Base-by-base conservation (phyloP, 2,113 vertebrate species). In the Takifugu bimaculatus region DNA sequence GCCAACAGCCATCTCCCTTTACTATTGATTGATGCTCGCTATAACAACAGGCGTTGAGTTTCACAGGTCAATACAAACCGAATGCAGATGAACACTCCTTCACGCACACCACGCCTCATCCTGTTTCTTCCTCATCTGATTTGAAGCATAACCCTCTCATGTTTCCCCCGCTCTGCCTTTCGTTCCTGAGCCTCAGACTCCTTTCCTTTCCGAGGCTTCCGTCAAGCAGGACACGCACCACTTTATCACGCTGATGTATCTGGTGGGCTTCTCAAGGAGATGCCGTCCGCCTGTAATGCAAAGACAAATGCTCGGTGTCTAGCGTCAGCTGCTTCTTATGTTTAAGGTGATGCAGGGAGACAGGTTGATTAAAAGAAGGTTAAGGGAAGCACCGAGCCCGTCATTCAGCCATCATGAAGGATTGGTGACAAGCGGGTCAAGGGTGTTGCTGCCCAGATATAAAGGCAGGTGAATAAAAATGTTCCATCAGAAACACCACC, bases 311-410 rank as follows among this genome's bases (percentile, higher is more conserved):
- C 80, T 71, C 79, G 79, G 77, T 63, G 81, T 74, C 78, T 69
- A 32, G 71, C 50, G 43, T 55, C 70, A 63, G 73, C 47, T 32
- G 50, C 77, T 57, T 87, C 85, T 86, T 87, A 77, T 87, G 84
- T 88, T 83, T 87, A 80, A 84, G 84, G 78, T 85, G 78, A 91
- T 87, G 82, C 77, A 67, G 77, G 81, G 81, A 74, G 90, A 91
- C 89, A 87, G 85, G 85, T 86, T 89, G 88, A 91, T 92, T 90
- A 91, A 88, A 85, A 88, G 84, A 78, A 87, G 87, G 87, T 87
- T 89, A 85, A 83, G 83, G 79, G 85, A 87, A 87, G 83, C 28
- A 53, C 70, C 20, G 63, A 60, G 63, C 54, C 84, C 57, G 85
- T 87, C 90, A 83, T 69, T 90, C 87, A 86, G 76, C 74, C 68